These are phyloP conservation scores for Sparidentex hasta DNA, from an alignment of 2,797 vertebrate species.

Conservation along the genomic window DNA sequence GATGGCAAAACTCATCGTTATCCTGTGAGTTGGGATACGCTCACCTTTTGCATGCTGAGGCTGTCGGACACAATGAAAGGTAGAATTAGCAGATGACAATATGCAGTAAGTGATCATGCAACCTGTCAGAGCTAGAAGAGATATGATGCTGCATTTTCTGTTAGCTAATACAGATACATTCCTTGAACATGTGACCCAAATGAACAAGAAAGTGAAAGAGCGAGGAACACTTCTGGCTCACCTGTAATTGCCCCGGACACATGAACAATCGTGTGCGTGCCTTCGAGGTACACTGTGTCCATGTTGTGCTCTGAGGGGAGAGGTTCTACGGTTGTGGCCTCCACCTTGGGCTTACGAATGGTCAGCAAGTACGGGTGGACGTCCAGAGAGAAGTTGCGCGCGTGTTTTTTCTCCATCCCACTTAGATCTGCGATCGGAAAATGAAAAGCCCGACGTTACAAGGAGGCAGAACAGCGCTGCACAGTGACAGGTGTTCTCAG, in stretches of 20 bases:
- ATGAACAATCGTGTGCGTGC: slow-evolving; percentile 90
- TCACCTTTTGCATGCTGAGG: not conserved
- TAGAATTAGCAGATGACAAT: not conserved
- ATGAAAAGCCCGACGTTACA: slow-evolving; percentile 13
- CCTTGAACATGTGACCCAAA: not conserved
- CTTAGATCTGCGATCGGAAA: slow-evolving; percentile 71
- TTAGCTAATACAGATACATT: not conserved
- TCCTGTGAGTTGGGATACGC: not conserved
- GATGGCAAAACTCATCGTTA: too few species aligned
- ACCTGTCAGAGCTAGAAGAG: too few species aligned
- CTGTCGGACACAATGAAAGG: not conserved
- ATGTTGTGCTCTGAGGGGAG: slow-evolving; percentile 90
- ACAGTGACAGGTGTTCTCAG: not conserved
- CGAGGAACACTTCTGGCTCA: slow-evolving; percentile 42
- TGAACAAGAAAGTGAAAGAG: slow-evolving; percentile 8
- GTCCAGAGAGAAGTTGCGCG: slow-evolving; percentile 96
- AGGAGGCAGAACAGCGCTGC: not conserved
- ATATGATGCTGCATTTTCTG: not conserved
- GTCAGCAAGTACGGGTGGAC: slow-evolving; percentile 97
- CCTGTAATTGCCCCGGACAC: slow-evolving; percentile 91
- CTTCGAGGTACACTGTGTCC: slow-evolving; percentile 91
- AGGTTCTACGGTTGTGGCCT: slow-evolving; percentile 83
- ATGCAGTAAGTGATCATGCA: too few species aligned
- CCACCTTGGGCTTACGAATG: slow-evolving; percentile 92
- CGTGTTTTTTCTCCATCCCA: slow-evolving; percentile 92